A percentile compares a stretch with the other conserved stretches of the same genome.
Evolutionary conservation across 2,113 vertebrate species (phyloP).

Genomic region (Charadrius vociferus): DNA sequence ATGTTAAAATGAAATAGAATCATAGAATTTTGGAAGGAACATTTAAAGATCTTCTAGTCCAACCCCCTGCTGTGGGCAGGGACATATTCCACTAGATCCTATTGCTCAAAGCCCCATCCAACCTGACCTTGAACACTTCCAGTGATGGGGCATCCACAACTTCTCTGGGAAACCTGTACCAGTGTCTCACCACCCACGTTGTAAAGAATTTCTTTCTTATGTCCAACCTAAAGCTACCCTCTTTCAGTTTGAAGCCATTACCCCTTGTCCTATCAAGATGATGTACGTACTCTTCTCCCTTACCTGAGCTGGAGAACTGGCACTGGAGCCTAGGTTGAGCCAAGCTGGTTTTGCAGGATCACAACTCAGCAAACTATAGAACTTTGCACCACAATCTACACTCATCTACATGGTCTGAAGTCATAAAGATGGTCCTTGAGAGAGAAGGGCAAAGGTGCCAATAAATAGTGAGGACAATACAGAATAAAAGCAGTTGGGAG

Average conservation of each 20-base stretch:
- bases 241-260: background rate
- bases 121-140: background rate
- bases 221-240: background rate
- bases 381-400: background rate
- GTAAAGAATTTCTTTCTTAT: background rate
- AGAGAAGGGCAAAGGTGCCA: background rate
- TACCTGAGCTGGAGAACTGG: background rate
- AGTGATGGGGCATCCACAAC: fast-evolving
- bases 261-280: background rate
- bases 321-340: background rate
- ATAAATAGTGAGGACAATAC: background rate
- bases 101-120: background rate
- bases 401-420: background rate
- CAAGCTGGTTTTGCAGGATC: background rate
- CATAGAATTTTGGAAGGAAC: background rate
- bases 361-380: background rate
- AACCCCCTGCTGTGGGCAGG: background rate
- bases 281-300: background rate
- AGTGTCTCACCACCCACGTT: fast-evolving
- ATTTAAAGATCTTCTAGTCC: background rate
- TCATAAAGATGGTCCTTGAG: background rate
- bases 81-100: background rate
- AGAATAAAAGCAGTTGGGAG: background rate
- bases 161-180: background rate
- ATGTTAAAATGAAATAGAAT: background rate